Evolutionary conservation across 2,888 invertebrate genomes (phyloP).

Genomic region (Pachydiplax longipennis): DNA sequence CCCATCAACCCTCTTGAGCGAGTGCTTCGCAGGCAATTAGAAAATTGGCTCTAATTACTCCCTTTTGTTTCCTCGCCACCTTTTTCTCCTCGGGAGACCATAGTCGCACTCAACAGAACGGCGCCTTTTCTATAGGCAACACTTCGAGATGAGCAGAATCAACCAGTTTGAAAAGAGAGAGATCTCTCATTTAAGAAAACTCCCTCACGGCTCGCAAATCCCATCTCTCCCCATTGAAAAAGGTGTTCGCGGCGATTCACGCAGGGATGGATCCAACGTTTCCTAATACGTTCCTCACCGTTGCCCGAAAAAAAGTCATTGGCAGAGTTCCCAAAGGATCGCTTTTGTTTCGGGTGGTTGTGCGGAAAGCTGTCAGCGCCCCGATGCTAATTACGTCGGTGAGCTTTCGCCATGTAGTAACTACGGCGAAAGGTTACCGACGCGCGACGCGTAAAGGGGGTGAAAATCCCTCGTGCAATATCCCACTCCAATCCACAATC

Average conservation of each 20-base stretch:
- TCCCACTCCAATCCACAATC: background rate
- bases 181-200: background rate
- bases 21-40: too few relatives aligned
- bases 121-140: background rate
- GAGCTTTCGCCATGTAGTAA: background rate
- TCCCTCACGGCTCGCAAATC: background rate
- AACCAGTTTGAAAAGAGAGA: background rate
- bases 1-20: too few relatives aligned
- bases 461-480: background rate
- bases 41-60: too few relatives aligned
- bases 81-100: too few relatives aligned
- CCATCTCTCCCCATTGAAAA: background rate
- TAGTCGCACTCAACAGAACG: background rate
- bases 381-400: conserved; percentile 14
- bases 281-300: background rate
- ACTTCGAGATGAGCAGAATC: background rate
- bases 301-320: background rate
- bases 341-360: conserved; percentile 7
- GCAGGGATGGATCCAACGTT: background rate
- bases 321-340: background rate
- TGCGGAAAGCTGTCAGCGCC: conserved; percentile 15
- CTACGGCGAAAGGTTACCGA: background rate
- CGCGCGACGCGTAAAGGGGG: background rate
- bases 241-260: background rate
- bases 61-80: too few relatives aligned